These are phyloP conservation scores for Enoplosus armatus DNA, from an alignment of 2,797 vertebrate species.

Conservation along the genomic window DNA sequence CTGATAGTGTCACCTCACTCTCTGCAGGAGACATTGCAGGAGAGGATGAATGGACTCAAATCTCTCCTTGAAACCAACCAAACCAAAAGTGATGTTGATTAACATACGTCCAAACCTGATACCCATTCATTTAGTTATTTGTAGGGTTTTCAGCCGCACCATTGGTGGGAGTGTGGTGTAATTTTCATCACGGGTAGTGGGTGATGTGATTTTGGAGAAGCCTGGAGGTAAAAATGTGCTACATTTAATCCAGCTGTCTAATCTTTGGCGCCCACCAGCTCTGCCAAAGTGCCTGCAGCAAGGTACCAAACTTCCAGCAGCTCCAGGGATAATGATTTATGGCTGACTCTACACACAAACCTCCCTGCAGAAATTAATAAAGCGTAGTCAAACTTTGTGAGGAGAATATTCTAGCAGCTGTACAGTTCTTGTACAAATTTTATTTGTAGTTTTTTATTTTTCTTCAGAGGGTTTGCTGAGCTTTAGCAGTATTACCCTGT, in stretches of 20 bases:
- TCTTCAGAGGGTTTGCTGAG: not conserved
- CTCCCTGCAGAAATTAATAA: conserved; percentile 19
- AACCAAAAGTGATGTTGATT: not conserved
- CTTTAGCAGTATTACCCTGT: not conserved
- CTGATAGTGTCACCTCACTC: conserved; percentile 10
- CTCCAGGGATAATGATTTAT: conserved; percentile 20
- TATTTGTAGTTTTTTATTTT: too few relatives aligned
- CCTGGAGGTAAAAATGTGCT: conserved; percentile 34
- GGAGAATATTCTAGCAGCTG: conserved; percentile 4
- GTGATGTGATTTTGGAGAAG: conserved; percentile 32
- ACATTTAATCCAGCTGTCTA: conserved; percentile 47
- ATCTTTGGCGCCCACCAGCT: conserved; percentile 36
- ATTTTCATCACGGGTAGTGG: conserved; percentile 18
- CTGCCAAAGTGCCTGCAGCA: conserved; percentile 41
- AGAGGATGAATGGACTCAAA: conserved; percentile 21
- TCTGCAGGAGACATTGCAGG: not conserved
- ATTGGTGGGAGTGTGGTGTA: not conserved
- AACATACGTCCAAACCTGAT: conserved; percentile 1
- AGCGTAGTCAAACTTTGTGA: not conserved
- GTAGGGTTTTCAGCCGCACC: not conserved
- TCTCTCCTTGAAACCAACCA: conserved; percentile 3
- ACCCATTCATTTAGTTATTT: not conserved
- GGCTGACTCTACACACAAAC: conserved; percentile 3
- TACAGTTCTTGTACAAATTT: too few relatives aligned
- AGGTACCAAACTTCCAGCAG: conserved; percentile 15